These are phyloP conservation scores for Nephrotoma flavescens DNA, from an alignment of 2,888 invertebrate genomes.

Conservation along the genomic window DNA sequence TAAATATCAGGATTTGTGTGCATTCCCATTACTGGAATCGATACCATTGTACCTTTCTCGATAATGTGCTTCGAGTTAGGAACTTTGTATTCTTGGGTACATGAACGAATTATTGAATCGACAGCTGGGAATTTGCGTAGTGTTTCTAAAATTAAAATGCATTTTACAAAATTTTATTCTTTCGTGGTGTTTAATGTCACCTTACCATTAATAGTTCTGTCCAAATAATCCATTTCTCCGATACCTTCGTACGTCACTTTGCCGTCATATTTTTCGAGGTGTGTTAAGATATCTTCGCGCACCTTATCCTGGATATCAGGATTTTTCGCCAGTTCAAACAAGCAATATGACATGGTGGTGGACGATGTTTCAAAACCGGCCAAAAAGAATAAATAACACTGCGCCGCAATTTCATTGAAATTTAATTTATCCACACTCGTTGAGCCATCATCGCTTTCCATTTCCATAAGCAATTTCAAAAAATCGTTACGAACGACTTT, in stretches of 20 bases:
- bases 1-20: slow-evolving; percentile 24
- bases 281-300: background rate
- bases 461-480: background rate
- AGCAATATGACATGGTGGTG: background rate
- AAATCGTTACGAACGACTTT: background rate
- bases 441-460: slow-evolving; percentile 18
- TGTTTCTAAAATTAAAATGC: slow-evolving; percentile 18
- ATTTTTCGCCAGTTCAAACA: background rate
- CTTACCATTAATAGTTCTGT: background rate
- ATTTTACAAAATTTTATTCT: slow-evolving; percentile 15
- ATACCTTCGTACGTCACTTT: slow-evolving; percentile 29
- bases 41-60: slow-evolving; percentile 17
- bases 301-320: background rate
- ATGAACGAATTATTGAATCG: slow-evolving; percentile 27
- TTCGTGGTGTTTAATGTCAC: background rate
- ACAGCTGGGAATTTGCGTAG: slow-evolving; percentile 32
- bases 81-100: slow-evolving; percentile 23
- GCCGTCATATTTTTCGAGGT: slow-evolving; percentile 12
- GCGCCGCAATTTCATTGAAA: background rate
- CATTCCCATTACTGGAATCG: slow-evolving; percentile 19
- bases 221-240: slow-evolving; percentile 24
- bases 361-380: background rate
- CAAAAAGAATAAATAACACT: background rate
- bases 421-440: background rate
- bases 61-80: slow-evolving; percentile 16